These are phyloP conservation scores for Cygnus atratus DNA, from an alignment of 2,113 vertebrate genomes.

Conservation along the genomic window DNA sequence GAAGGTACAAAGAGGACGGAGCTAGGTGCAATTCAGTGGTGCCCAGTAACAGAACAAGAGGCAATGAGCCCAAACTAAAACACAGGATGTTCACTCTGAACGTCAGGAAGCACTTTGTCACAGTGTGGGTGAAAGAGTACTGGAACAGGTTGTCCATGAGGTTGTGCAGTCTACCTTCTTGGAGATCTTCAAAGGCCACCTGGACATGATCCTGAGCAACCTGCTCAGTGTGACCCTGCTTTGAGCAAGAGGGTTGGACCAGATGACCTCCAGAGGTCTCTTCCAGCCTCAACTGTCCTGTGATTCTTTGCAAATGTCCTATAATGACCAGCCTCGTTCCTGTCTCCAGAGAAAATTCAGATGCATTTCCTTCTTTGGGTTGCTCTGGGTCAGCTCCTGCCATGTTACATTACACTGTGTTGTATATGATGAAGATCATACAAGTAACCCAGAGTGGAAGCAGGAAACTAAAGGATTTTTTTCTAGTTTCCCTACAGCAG, in stretches of 20 bases:
- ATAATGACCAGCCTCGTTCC: background rate
- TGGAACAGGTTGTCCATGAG: background rate
- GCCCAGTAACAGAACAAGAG: background rate
- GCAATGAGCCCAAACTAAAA: background rate
- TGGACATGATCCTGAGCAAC: background rate
- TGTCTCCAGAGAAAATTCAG: background rate
- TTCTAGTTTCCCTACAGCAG: background rate
- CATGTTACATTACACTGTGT: background rate
- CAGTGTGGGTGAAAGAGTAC: background rate
- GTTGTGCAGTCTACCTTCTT: background rate
- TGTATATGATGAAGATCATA: background rate
- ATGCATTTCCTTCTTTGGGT: background rate
- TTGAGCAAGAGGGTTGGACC: rapidly evolving
- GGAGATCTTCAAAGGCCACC: background rate
- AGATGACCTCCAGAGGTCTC: background rate
- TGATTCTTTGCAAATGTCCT: background rate
- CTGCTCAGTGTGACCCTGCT: background rate
- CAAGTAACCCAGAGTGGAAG: background rate
- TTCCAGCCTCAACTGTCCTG: background rate
- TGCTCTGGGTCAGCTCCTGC: background rate
- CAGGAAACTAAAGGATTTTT: background rate
- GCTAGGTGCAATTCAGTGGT: background rate
- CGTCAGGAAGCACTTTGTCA: background rate
- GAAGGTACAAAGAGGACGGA: background rate
- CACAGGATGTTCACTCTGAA: background rate